Evolutionary conservation across 2,888 invertebrate species (phyloP).

Genomic region (Steinernema hermaphroditum): DNA sequence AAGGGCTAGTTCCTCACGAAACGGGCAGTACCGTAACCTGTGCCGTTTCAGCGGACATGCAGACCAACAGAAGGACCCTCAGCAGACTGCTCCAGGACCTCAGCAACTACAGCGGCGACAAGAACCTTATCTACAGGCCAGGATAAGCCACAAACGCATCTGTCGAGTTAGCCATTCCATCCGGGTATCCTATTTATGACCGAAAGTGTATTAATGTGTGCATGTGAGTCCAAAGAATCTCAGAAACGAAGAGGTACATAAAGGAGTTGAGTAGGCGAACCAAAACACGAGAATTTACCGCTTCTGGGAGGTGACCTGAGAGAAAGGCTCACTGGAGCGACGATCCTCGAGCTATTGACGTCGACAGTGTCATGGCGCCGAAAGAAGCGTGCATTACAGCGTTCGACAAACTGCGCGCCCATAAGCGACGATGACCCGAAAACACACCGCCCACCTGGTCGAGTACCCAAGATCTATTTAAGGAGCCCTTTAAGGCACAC

Average conservation of each 20-base stretch:
- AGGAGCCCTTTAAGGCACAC: no score
- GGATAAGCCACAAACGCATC: not conserved
- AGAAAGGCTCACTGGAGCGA: no score
- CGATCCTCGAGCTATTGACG: no score
- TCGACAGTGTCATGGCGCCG: not conserved
- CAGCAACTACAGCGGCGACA: slow-evolving; percentile 7
- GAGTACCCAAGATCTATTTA: not conserved
- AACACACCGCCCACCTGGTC: slow-evolving; percentile 8
- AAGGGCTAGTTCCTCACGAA: not conserved
- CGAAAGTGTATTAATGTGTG: slow-evolving; percentile 14
- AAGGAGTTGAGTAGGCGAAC: not conserved
- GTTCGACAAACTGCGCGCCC: slow-evolving; percentile 12
- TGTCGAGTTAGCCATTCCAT: not conserved
- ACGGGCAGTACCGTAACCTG: not conserved
- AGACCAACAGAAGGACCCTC: slow-evolving; percentile 2
- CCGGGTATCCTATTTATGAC: slow-evolving; percentile 25
- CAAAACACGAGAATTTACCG: no score
- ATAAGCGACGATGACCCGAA: not conserved
- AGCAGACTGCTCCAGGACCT: slow-evolving; percentile 20
- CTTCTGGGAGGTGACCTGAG: no score
- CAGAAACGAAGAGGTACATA: not conserved
- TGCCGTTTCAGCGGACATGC: not conserved
- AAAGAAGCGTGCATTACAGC: slow-evolving; percentile 1
- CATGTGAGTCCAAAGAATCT: slow-evolving; percentile 10
- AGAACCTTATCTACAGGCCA: slow-evolving; percentile 9